Conservation (phyloP, 2,888 invertebrate species). For the Carterocephalus palaemon region DNA sequence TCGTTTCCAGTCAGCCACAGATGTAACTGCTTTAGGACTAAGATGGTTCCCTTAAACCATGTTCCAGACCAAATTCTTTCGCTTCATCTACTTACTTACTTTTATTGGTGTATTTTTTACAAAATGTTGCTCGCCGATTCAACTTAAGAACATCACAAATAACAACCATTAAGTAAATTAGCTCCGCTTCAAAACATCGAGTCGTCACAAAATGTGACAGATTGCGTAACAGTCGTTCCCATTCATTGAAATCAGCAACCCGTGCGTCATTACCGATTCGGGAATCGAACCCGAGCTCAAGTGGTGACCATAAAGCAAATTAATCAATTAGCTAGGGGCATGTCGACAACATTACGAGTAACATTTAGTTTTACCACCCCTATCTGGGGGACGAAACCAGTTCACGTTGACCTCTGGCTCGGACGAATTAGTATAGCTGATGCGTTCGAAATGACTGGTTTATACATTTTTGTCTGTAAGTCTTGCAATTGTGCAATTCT, state of each 20-base stretch:
- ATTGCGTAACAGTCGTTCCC: constrained; percentile 69
- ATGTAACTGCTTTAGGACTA: too few species aligned
- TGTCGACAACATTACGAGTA: constrained; percentile 75
- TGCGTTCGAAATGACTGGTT: constrained; percentile 41
- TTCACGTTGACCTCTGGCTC: constrained; percentile 36
- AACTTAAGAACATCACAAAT: too few species aligned
- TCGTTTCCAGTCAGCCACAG: too few species aligned
- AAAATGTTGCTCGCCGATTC: too few species aligned
- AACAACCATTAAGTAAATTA: constrained; percentile 46
- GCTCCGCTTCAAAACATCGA: constrained; percentile 37
- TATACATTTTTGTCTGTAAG: constrained; percentile 53
- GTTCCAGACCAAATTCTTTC: too few species aligned
- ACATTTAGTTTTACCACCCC: constrained; percentile 73
- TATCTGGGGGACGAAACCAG: constrained; percentile 39
- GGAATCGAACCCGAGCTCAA: constrained; percentile 68
- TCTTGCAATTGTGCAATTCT: constrained; percentile 61
- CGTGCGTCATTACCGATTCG: constrained; percentile 62
- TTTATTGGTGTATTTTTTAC: too few species aligned
- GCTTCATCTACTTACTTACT: too few species aligned
- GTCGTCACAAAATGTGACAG: constrained; percentile 68
- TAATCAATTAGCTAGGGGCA: constrained; percentile 78
- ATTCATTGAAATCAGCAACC: constrained; percentile 61
- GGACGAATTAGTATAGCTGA: constrained; percentile 24
- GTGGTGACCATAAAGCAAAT: constrained; percentile 77
- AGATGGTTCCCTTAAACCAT: too few species aligned